Percentiles rank a stretch among this genome's conserved stretches.
These are phyloP conservation scores for Volucella inflata DNA, from an alignment of 2,888 invertebrate genomes.

Conservation along the genomic window DNA sequence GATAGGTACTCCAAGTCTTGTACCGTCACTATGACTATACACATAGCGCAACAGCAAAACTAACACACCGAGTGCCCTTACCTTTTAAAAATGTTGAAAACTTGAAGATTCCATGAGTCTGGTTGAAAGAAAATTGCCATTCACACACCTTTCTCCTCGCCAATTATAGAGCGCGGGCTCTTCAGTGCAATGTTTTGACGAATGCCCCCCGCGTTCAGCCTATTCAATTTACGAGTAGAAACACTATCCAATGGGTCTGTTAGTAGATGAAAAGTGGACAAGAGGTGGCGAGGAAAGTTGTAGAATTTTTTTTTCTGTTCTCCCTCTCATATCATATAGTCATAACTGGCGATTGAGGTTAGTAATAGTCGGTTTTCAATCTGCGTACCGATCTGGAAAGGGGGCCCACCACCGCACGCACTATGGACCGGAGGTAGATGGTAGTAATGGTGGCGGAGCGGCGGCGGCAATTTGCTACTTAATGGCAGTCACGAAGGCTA, in stretches of 20 bases:
- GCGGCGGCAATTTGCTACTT: conserved; percentile 54
- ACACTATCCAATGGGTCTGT: conserved; percentile 40
- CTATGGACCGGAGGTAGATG: conserved; percentile 5
- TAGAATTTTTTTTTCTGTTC: conserved; percentile 5
- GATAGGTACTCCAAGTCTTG: no score
- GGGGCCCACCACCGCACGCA: conserved; percentile 24
- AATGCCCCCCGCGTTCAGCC: neutral
- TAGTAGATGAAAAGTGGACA: neutral
- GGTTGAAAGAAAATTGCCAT: conserved; percentile 49
- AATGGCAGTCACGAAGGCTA: conserved; percentile 73
- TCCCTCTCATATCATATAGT: conserved; percentile 14
- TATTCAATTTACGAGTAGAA: conserved; percentile 40
- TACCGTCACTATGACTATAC: neutral
- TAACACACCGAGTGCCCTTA: conserved; percentile 50
- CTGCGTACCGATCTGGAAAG: conserved; percentile 60
- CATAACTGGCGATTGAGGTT: conserved; percentile 67
- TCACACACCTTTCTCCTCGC: conserved; percentile 56
- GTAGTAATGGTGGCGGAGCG: conserved; percentile 10
- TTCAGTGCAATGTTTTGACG: neutral
- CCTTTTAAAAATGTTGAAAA: conserved; percentile 39
- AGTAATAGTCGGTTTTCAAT: conserved; percentile 67
- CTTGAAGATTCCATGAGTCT: conserved; percentile 48
- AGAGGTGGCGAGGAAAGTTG: neutral
- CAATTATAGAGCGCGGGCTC: conserved; percentile 23
- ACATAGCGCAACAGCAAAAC: conserved; percentile 27